phyloP scores from a whole-genome alignment of 2,888 invertebrate species.

The Perdita meconis region DNA sequence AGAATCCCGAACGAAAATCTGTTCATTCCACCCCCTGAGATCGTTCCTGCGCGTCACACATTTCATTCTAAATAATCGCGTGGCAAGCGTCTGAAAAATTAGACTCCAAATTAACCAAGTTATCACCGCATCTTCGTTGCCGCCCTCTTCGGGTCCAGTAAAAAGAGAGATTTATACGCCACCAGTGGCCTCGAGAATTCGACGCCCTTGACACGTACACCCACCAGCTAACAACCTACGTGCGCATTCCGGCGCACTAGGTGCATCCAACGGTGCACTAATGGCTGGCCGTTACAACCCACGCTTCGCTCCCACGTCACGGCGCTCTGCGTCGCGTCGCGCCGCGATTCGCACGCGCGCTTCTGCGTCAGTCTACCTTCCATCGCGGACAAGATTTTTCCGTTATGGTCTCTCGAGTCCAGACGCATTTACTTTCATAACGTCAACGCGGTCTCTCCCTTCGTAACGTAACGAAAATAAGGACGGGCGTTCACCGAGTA shows the following conservation, averaged over 20 bases:
- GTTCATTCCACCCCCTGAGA: too few species aligned
- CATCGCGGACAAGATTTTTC: neutral
- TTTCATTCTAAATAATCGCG: too few species aligned
- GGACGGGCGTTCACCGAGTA: neutral
- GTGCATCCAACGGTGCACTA: slow-evolving; percentile 6
- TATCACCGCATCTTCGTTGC: neutral
- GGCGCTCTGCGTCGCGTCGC: neutral
- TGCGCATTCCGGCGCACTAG: slow-evolving; percentile 3
- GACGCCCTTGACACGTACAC: slow-evolving; percentile 30
- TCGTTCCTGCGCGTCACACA: too few species aligned
- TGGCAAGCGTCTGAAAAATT: too few species aligned
- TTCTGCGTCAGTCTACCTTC: slow-evolving; percentile 18
- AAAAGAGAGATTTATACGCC: slow-evolving; percentile 5
- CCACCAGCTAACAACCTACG: neutral
- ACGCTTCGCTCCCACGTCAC: slow-evolving; percentile 29
- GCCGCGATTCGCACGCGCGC: neutral
- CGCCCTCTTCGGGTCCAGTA: neutral
- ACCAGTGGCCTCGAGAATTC: slow-evolving; percentile 5
- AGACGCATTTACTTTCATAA: neutral
- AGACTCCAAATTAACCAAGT: neutral
- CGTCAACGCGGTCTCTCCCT: neutral
- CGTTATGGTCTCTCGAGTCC: neutral
- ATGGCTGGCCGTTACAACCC: slow-evolving; percentile 29
- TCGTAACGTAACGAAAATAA: neutral
- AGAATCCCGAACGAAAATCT: too few species aligned